Conservation (phyloP, 2,113 vertebrate genomes). For the Centropus unirufus region DNA sequence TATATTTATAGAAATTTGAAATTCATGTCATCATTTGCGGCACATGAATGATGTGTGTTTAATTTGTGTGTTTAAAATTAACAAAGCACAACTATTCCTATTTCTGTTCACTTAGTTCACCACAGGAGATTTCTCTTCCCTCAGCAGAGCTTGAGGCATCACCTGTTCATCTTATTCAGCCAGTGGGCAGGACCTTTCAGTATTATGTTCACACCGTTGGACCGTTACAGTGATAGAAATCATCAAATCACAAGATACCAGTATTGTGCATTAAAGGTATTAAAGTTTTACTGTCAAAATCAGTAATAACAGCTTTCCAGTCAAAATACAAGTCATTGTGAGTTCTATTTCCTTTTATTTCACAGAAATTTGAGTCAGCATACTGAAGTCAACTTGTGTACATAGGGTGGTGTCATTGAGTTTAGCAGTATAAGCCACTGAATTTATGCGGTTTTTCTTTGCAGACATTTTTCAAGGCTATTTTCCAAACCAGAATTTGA, state of each 20-base stretch:
- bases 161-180: slow-evolving; percentile 98
- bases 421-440: not conserved
- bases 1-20: not conserved
- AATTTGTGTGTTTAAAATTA: not conserved
- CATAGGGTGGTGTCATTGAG: not conserved
- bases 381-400: not conserved
- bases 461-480: not conserved
- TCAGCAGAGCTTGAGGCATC: slow-evolving; percentile 96
- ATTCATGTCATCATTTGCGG: not conserved
- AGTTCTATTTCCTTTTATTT: not conserved
- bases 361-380: not conserved
- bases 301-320: not conserved
- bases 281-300: not conserved
- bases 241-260: slow-evolving; percentile 99
- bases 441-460: not conserved
- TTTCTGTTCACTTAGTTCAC: slow-evolving; percentile 84
- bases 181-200: slow-evolving; percentile 99
- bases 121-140: slow-evolving; percentile 97
- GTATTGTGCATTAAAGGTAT: slow-evolving; percentile 95
- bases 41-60: not conserved
- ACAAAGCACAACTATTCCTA: slow-evolving; percentile 2
- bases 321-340: not conserved
- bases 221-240: slow-evolving; percentile 97
- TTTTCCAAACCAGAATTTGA: not conserved
- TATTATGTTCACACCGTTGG: slow-evolving; percentile 97